phyloP scores from a whole-genome alignment of 2,797 vertebrate genomes.

The Notolepis coatsorum region DNA sequence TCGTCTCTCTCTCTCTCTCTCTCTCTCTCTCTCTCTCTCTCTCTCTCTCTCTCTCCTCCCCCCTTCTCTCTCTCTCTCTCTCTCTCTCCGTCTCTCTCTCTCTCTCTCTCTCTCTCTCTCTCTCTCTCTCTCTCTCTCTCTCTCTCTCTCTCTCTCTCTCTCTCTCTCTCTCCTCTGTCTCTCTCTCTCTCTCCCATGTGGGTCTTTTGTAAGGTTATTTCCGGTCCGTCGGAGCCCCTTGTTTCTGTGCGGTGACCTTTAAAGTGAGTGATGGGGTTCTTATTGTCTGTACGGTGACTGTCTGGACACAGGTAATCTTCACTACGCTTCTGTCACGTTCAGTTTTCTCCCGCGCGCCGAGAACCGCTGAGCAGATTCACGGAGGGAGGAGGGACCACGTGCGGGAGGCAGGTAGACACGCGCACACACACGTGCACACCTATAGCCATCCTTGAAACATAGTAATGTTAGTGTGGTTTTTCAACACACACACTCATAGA shows the following conservation, averaged over 20 bases:
- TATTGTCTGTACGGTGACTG: constrained; percentile 78
- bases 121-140: background rate
- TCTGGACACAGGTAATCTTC: constrained; percentile 77
- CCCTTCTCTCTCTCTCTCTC: background rate
- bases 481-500: background rate
- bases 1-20: background rate
- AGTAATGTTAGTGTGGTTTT: background rate
- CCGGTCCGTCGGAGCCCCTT: constrained; percentile 58
- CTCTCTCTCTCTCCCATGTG: background rate
- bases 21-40: background rate
- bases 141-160: constrained; percentile 36
- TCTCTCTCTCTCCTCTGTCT: background rate
- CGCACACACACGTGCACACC: background rate
- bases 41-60: constrained; percentile 17
- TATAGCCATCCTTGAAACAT: background rate
- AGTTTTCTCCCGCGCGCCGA: constrained; percentile 56
- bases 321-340: constrained; percentile 68
- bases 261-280: constrained; percentile 74
- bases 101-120: constrained; percentile 18
- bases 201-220: constrained; percentile 73
- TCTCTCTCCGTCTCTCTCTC: too few relatives aligned
- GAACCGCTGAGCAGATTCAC: constrained; percentile 1
- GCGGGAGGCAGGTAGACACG: background rate
- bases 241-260: constrained; percentile 79
- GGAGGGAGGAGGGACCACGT: background rate